These are phyloP conservation scores for Grallaria varia DNA, from an alignment of 2,113 vertebrate species.

Conservation along the genomic window DNA sequence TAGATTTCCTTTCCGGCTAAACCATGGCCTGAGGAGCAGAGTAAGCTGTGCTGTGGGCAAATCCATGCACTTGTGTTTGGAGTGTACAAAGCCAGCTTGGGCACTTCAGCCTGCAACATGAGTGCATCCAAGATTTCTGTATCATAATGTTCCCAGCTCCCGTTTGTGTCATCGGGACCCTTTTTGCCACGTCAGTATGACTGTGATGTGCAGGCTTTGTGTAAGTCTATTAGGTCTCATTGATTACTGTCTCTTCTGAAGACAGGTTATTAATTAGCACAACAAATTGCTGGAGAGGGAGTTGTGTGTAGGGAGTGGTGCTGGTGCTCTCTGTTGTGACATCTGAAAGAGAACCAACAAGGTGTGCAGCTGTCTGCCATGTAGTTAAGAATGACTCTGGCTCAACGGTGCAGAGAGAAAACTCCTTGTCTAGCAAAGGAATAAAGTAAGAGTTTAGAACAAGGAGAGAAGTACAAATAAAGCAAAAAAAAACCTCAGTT, in stretches of 20 bases:
- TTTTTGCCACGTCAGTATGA: neutral
- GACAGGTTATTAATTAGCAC: conserved; percentile 13
- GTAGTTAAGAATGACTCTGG: neutral
- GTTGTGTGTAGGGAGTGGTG: neutral
- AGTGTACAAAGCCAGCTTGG: neutral
- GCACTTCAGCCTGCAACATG: neutral
- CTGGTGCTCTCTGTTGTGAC: neutral
- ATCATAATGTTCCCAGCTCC: neutral
- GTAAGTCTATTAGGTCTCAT: neutral
- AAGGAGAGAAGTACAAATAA: neutral
- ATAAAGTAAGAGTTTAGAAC: neutral
- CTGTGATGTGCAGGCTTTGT: neutral
- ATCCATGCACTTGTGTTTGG: neutral
- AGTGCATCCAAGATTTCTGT: neutral
- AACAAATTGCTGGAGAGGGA: neutral
- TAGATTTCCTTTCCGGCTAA: neutral
- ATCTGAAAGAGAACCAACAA: neutral
- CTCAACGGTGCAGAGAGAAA: neutral
- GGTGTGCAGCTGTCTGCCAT: neutral
- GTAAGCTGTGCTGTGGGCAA: neutral
- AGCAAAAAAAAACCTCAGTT: neutral
- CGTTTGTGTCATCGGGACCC: neutral
- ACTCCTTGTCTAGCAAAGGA: neutral
- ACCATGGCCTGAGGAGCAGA: neutral
- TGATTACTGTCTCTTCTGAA: conserved; percentile 2